Conservation (phyloP, 1,140 invertebrate genomes). For the Cherax destructor region DNA sequence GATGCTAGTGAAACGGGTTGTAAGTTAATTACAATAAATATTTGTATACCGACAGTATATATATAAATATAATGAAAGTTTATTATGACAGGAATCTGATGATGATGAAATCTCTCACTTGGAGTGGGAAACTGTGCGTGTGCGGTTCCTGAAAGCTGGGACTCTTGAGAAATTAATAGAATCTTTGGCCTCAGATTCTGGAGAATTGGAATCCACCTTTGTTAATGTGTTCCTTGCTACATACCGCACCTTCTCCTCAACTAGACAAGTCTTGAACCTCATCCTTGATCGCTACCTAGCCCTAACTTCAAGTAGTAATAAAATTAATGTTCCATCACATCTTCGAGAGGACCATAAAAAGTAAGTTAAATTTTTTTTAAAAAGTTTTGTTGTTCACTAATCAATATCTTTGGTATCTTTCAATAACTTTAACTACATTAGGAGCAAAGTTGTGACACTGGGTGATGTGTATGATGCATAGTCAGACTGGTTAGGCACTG, state of each 20-base stretch:
- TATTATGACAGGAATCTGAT: slow-evolving; percentile 69
- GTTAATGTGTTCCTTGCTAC: slow-evolving; percentile 98
- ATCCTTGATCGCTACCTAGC: slow-evolving; percentile 85
- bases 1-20: too few relatives aligned
- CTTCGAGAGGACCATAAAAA: slow-evolving; percentile 83
- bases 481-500: too few relatives aligned
- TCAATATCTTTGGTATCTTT: not conserved
- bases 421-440: not conserved
- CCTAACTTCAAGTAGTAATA: slow-evolving; percentile 76
- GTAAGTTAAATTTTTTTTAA: slow-evolving; percentile 74
- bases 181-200: slow-evolving; percentile 92
- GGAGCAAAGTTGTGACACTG: too few relatives aligned
- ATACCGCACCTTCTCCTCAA: slow-evolving; percentile 90
- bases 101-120: slow-evolving; percentile 90
- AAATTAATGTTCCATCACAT: slow-evolving; percentile 74
- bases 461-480: too few relatives aligned
- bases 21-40: too few relatives aligned
- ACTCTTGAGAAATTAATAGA: slow-evolving; percentile 94
- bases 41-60: too few relatives aligned
- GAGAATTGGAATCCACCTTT: slow-evolving; percentile 97
- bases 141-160: slow-evolving; percentile 96
- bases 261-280: slow-evolving; percentile 87
- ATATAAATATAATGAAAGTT: too few relatives aligned
- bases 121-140: slow-evolving; percentile 99
- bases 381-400: too few relatives aligned